A percentile compares a stretch with the other conserved stretches of the same genome.
These are phyloP conservation scores for Zosterops lateralis DNA, from an alignment of 2,113 vertebrate genomes.

Conservation along the genomic window DNA sequence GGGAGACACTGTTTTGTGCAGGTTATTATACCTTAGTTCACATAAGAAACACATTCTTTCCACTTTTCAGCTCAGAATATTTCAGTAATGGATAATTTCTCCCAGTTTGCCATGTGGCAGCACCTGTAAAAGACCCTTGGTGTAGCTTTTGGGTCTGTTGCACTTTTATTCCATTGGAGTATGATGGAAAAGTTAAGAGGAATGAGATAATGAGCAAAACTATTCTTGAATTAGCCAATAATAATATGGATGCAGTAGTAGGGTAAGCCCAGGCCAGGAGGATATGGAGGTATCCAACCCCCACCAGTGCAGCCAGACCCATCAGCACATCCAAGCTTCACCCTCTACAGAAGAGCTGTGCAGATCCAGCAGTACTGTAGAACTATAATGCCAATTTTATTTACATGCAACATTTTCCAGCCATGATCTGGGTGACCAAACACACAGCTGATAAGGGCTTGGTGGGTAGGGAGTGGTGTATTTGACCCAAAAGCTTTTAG, in stretches of 20 bases:
- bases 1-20: neutral
- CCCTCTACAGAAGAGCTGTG: neutral
- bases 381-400: neutral
- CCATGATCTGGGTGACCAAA: neutral
- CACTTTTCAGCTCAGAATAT: neutral
- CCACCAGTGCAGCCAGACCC: neutral
- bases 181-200: neutral
- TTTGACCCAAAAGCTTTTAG: neutral
- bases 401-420: neutral
- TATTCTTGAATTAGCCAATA: neutral
- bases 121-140: neutral
- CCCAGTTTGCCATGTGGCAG: neutral
- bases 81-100: neutral
- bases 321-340: neutral
- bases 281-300: neutral
- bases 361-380: neutral
- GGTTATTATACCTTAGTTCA: neutral
- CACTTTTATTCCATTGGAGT: neutral
- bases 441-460: neutral
- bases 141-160: neutral
- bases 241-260: neutral
- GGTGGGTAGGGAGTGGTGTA: neutral
- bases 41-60: neutral
- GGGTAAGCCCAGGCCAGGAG: neutral
- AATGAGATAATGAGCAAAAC: neutral